Base-by-base conservation (phyloP, 2,888 invertebrate species). In the Hydriomena furcata region DNA sequence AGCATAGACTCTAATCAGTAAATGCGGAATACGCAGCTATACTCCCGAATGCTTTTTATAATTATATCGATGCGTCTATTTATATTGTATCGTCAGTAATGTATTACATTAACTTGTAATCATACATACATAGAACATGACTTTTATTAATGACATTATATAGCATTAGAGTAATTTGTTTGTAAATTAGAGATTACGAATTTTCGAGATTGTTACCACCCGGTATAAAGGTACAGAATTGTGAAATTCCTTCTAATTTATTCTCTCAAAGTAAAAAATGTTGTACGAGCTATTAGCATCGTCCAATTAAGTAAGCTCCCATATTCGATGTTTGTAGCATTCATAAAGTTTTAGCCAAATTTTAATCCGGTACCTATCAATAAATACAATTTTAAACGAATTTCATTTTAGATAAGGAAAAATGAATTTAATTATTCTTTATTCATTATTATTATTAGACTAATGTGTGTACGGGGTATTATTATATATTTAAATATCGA, bases 161-260 rank as follows among this genome's bases (percentile, higher is more conserved):
- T 85, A 78, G 76, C 73, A 65, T 41, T 84, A 85, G 81, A 72
- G 61, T 87, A 82, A 81, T 84, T 84, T 84, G 81, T 81, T 85
- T 85, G 75, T 86, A 78, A 79, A 81, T 78, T 83, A 86, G 85
- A 84, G 79, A 82, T 84, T 82, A 84, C 76, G 79, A 79, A 79
- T 79, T 78, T 80, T 79, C 78, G 84, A 86, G 87, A 88, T 88
- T 86, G 88, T 89, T 87, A 88, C 88, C 87, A 86, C 79, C 85
- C 79, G 86, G 85, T 80, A 68, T 82, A 82, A 68, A 74, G 69
- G 58, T 73, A 74, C 69, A 73, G 68, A 73, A 72, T 72, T 76
- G 68, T 75, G 74, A 69, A 73, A 75, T 71, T 73, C 65, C 67
- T 75, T 66, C 61, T 71, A 71, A 71, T 66, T 69, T 57, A 68